These are phyloP conservation scores for Danaus chrysippus DNA, from an alignment of 2,888 invertebrate species.

Conservation along the genomic window DNA sequence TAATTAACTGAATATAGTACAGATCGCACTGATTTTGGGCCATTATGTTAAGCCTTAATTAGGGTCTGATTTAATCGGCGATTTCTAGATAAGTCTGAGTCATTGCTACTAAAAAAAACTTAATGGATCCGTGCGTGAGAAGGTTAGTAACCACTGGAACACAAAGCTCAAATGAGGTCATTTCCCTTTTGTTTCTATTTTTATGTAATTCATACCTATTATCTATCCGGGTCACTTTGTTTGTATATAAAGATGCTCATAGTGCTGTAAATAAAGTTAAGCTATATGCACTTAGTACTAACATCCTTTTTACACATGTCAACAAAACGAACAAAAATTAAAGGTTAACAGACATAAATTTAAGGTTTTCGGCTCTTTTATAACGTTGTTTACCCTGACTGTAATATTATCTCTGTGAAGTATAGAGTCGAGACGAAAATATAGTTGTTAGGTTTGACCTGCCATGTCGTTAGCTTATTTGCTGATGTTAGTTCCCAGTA, in stretches of 20 bases:
- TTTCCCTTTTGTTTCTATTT: conserved; percentile 68
- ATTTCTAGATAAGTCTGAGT: conserved; percentile 61
- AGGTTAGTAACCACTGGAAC: conserved; percentile 58
- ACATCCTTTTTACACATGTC: conserved; percentile 18
- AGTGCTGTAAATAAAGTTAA: conserved; percentile 11
- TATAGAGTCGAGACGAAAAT: conserved; percentile 45
- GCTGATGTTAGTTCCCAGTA: conserved; percentile 2
- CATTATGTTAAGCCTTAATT: conserved; percentile 58
- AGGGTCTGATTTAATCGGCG: conserved; percentile 58
- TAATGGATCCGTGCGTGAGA: conserved; percentile 69
- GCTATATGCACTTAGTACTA: conserved; percentile 15
- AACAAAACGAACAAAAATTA: conserved; percentile 34
- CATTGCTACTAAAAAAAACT: conserved; percentile 63
- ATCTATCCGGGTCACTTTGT: conserved; percentile 35
- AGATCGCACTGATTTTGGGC: conserved; percentile 55
- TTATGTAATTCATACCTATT: conserved; percentile 52
- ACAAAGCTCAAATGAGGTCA: conserved; percentile 59
- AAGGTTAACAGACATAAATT: conserved; percentile 31
- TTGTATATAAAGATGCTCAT: conserved; percentile 10
- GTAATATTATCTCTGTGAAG: conserved; percentile 44
- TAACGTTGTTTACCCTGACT: conserved; percentile 55
- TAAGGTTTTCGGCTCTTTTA: conserved; percentile 37
- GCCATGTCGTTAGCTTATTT: conserved; percentile 4
- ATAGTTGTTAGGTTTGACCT: conserved; percentile 38
- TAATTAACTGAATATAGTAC: conserved; percentile 48